Base-by-base conservation (phyloP, 2,113 vertebrate species). In the Tetrax tetrax region DNA sequence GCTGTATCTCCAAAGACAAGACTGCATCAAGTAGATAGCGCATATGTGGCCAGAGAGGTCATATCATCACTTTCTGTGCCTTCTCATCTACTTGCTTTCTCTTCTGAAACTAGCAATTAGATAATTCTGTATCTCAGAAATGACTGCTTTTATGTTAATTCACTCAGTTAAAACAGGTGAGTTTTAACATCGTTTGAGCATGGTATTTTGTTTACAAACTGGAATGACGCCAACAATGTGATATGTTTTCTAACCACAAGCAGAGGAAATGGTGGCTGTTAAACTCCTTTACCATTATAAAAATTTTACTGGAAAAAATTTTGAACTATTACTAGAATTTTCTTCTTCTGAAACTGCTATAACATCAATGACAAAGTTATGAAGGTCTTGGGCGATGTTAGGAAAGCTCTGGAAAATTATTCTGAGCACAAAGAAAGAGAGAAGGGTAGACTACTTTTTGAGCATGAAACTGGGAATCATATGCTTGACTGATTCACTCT, bases 221-320 rank as follows among this genome's bases (percentile, higher is more conserved):
- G 27, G 15, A 79, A 53, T 0, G 7, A 59, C 0, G 4, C 6
- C 45, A 38, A 8, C 1, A 3, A 33, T 17, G 8, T 24, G 38
- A 41, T 24, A 3, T 0, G 1, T 91, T 91, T 83, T 70, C 68
- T 83, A 63, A 35, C 24, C 12, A 13, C 1, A 6, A 83, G 10
- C 10, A 74, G 45, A 69, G 6, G 24, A 75, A 89, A 56, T 9
- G 5, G 10, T 17, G 50, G 25, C 12, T 74, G 7, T n/a, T 53
- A 47, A 47, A 33, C 2, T 38, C 33, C 24, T 48, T 31, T 10
- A 37, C 8, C 13, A 2, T 43, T 20, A 29, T 4, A 4, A 66
- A 66, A 20, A 41, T 77, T 47, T 69, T 59, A 17, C 5, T 20
- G 41, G 41, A 15, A 43, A 28, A 29, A 50, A 47, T 29, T 37